Evolutionary conservation across 2,113 vertebrate genomes (phyloP).

Genomic region (Psittacula cyanocephala): DNA sequence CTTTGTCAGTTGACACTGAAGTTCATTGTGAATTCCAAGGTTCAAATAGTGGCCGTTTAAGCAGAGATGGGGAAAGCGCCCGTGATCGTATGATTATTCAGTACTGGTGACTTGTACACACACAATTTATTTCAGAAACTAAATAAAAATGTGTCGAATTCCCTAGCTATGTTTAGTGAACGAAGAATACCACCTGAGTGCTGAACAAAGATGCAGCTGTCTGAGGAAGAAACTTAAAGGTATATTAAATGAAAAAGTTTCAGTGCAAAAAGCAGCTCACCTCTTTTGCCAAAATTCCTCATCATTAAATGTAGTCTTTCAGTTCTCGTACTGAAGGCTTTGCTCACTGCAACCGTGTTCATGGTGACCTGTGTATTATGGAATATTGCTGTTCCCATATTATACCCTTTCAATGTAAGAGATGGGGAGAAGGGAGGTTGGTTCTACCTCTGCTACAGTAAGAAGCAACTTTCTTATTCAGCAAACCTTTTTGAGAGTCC

Average conservation of each 20-base stretch:
- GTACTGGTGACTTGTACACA: rapidly evolving
- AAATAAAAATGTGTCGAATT: not conserved
- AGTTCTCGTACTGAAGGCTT: not conserved
- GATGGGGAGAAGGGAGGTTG: not conserved
- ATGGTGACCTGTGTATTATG: not conserved
- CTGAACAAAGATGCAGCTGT: not conserved
- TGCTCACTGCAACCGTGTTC: not conserved
- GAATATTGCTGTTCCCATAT: not conserved
- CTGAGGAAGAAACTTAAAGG: not conserved
- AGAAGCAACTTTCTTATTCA: not conserved
- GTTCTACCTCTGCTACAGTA: not conserved
- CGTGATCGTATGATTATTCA: not conserved
- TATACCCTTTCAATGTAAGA: not conserved
- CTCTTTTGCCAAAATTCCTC: not conserved
- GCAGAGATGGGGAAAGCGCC: not conserved
- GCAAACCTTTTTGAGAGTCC: not conserved
- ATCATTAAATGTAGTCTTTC: not conserved
- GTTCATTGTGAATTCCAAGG: not conserved
- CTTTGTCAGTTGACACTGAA: not conserved
- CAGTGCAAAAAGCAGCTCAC: not conserved
- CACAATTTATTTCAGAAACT: not conserved
- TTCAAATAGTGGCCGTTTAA: not conserved
- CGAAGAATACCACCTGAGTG: not conserved
- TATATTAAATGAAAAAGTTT: not conserved
- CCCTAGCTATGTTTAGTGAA: not conserved